These are phyloP conservation scores for Agonopterix heracliana DNA, from an alignment of 2,888 invertebrate species.

Conservation along the genomic window DNA sequence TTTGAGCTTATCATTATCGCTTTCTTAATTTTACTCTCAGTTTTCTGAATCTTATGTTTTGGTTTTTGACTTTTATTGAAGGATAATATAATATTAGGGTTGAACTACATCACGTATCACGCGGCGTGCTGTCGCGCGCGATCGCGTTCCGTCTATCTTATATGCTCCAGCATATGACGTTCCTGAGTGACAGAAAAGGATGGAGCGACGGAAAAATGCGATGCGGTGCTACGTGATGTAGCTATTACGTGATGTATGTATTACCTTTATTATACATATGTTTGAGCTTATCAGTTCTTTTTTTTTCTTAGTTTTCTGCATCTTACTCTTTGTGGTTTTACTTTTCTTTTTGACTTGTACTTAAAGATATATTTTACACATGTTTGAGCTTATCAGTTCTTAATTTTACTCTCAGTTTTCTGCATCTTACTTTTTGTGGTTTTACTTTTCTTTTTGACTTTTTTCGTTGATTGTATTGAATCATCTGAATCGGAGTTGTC, in stretches of 20 bases:
- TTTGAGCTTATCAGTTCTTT: slow-evolving; percentile 29
- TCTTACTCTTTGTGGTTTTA: slow-evolving; percentile 47
- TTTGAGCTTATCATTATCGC: slow-evolving; percentile 20
- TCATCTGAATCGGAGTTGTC: slow-evolving; percentile 68
- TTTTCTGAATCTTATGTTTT: slow-evolving; percentile 47
- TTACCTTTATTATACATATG: no score
- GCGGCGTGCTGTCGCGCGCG: no score
- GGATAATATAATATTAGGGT: no score
- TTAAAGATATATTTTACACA: no score
- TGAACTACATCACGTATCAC: no score
- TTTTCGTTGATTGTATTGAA: slow-evolving; percentile 53
- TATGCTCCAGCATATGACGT: no score
- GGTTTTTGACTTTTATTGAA: slow-evolving; percentile 58
- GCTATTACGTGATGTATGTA: no score
- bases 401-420: slow-evolving; percentile 48
- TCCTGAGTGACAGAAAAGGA: no score
- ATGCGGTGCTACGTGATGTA: no score
- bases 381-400: slow-evolving; percentile 24
- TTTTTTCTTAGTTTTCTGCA: slow-evolving; percentile 48
- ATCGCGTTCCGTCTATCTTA: no score
- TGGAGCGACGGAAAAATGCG: no score
- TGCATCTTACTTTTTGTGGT: slow-evolving; percentile 40
- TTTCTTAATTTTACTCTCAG: slow-evolving; percentile 45
- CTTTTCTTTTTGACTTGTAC: slow-evolving; percentile 67
- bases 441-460: slow-evolving; percentile 67